Base-by-base conservation (phyloP, 2,113 vertebrate species). In the Mirounga angustirostris region DNA sequence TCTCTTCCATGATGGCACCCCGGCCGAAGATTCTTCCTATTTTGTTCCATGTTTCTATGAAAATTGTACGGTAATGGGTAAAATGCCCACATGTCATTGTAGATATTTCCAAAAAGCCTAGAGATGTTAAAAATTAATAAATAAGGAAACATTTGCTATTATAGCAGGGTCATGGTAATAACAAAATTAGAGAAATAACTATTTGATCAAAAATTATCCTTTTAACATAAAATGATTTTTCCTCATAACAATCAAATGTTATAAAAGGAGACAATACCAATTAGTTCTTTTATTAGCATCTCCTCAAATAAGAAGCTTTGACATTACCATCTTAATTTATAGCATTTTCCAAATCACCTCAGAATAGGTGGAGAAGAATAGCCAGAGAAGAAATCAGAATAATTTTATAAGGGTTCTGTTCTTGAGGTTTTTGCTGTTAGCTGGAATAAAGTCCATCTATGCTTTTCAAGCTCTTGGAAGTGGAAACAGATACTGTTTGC, bases 181-280 rank as follows among this genome's bases (percentile, higher is more conserved):
- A 88, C 84, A 78, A 95, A 78, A 9, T 36, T 19, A 78, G 33
- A 85, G 24, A 83, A 96, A 84, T 40, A 59, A n/a, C 81, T 86
- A 79, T 86, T 79, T 89, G 40, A 96, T 58, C 93, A 1, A 92
- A 74, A 93, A 95, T 86, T 58, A 36, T 84, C 8, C 19, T 89
- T 95, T 95, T 28, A 71, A 85, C 14, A 91, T 86, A 83, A 91
- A 96, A 76, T 3, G 54, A 18, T 50, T 85, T 83, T 78, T 92
- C 52, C 18, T 94, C 19, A 5, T 76, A 92, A 83, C 61, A 89
- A 43, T 78, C 73, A 79, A 91, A 40, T 71, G 5, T 46, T 94
- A 67, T 63, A 40, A 91, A 93, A 93, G 19, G 43, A 71, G 28
- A 90, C n/a, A 24, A 40, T 86, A 43, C 13, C 15, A 79, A 30